A percentile compares a stretch with the other conserved stretches of the same genome.
These are phyloP conservation scores for Heliothis peltigera DNA, from an alignment of 2,888 invertebrate species.

Conservation along the genomic window DNA sequence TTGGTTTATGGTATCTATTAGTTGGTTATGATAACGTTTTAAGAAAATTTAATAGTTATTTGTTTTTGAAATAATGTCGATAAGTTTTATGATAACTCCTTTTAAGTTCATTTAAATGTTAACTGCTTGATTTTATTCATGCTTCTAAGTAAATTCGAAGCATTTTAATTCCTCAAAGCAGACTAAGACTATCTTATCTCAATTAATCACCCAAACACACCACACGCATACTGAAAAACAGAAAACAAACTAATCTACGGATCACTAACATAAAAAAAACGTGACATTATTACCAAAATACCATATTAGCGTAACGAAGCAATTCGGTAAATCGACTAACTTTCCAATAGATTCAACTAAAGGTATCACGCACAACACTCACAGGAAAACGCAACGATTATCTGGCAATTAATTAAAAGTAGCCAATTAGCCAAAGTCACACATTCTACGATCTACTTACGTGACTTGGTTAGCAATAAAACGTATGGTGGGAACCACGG, in stretches of 20 bases:
- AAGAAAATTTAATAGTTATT: constrained; percentile 47
- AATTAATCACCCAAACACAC: background rate
- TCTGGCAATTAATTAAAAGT: constrained; percentile 75
- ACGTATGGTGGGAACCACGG: constrained; percentile 70
- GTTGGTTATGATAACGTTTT: constrained; percentile 44
- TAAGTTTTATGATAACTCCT: constrained; percentile 29
- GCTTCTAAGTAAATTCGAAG: background rate
- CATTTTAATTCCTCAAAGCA: background rate
- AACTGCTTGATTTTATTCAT: background rate
- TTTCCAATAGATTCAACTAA: constrained; percentile 52
- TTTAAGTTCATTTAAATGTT: constrained; percentile 3
- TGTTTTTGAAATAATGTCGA: constrained; percentile 46
- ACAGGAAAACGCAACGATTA: constrained; percentile 66
- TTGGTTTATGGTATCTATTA: constrained; percentile 54
- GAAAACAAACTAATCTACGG: constrained; percentile 23
- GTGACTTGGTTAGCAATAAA: constrained; percentile 71
- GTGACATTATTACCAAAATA: constrained; percentile 52
- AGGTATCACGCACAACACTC: constrained; percentile 48
- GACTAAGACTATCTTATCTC: background rate
- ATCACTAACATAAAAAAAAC: constrained; percentile 41
- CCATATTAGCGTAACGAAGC: constrained; percentile 29
- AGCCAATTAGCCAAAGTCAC: constrained; percentile 78
- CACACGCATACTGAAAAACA: constrained; percentile 13
- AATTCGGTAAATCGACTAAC: constrained; percentile 46
- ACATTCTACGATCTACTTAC: constrained; percentile 76